Evolutionary conservation across 2,113 vertebrate genomes (phyloP).

Genomic region (Mustelus asterias): DNA sequence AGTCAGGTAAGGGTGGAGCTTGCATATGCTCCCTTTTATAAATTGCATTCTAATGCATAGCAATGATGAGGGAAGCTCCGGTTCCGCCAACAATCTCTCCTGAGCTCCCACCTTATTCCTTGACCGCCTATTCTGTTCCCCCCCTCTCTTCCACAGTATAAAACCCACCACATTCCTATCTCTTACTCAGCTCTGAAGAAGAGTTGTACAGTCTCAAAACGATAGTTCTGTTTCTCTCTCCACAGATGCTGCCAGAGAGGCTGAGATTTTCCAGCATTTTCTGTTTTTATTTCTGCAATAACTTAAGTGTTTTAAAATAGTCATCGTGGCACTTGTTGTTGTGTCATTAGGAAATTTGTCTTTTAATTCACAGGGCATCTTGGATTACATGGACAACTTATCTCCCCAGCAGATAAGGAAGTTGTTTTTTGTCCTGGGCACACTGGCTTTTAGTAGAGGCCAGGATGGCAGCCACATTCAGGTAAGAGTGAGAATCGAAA

Average conservation of each 20-base stretch:
- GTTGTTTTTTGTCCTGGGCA: constrained; percentile 84
- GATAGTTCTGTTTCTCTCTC: too few relatives aligned
- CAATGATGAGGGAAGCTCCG: neutral
- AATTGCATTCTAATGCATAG: neutral
- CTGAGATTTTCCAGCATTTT: too few relatives aligned
- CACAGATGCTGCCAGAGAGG: too few relatives aligned
- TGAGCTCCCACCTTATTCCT: too few relatives aligned
- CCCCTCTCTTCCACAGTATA: too few relatives aligned
- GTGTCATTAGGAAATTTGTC: neutral
- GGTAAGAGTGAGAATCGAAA: constrained; percentile 53
- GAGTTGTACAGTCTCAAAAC: too few relatives aligned
- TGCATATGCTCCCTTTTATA: neutral
- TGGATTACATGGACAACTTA: constrained; percentile 90
- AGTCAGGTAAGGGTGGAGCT: neutral
- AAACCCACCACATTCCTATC: too few relatives aligned
- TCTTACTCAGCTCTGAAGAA: too few relatives aligned
- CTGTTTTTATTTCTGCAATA: too few relatives aligned
- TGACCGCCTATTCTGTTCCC: too few relatives aligned
- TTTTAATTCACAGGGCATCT: constrained; percentile 65
- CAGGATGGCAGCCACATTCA: constrained; percentile 78
- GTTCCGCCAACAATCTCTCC: too few relatives aligned
- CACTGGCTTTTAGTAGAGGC: constrained; percentile 69
- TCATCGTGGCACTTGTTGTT: neutral
- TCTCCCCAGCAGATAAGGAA: constrained; percentile 81
- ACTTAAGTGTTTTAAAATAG: neutral